Evolutionary conservation across 2,888 invertebrate genomes (phyloP).

Genomic region (Octonoba sinensis): DNA sequence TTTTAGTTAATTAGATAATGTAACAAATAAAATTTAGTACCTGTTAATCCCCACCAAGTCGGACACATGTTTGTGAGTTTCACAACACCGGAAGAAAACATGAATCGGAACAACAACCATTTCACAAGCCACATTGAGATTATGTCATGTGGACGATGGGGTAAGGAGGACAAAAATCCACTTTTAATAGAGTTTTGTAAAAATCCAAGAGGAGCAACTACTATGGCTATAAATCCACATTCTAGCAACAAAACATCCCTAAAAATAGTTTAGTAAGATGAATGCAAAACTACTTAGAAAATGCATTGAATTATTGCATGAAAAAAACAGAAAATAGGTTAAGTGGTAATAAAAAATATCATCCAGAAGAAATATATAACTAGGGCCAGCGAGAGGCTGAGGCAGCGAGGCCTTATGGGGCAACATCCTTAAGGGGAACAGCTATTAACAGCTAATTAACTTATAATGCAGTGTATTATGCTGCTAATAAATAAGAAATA

Average conservation of each 20-base stretch:
- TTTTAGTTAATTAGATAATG: no score
- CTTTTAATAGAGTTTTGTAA: slow-evolving; percentile 57
- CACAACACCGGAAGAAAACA: slow-evolving; percentile 80
- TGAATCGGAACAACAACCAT: slow-evolving; percentile 81
- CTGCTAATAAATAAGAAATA: no score
- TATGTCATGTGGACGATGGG: slow-evolving; percentile 68
- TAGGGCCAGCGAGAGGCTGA: no score
- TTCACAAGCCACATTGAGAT: slow-evolving; percentile 79
- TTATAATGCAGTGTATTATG: no score
- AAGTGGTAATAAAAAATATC: no score
- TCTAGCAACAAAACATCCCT: slow-evolving; percentile 83
- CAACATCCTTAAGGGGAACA: no score
- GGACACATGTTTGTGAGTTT: slow-evolving; percentile 81
- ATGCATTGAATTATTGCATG: no score
- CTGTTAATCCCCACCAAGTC: slow-evolving; percentile 83
- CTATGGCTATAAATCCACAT: slow-evolving; percentile 79
- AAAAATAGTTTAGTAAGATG: slow-evolving; percentile 43
- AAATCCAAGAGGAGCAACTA: slow-evolving; percentile 77
- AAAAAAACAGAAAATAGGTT: no score
- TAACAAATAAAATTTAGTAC: slow-evolving; percentile 70
- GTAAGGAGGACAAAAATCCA: slow-evolving; percentile 43
- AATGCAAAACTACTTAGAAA: no score
- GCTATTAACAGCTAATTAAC: no score
- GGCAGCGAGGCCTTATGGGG: no score
- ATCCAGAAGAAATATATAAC: no score